Percentiles rank a stretch among this genome's conserved stretches.
phyloP scores from a whole-genome alignment of 1,140 invertebrate species.

The Colletes latitarsis region DNA sequence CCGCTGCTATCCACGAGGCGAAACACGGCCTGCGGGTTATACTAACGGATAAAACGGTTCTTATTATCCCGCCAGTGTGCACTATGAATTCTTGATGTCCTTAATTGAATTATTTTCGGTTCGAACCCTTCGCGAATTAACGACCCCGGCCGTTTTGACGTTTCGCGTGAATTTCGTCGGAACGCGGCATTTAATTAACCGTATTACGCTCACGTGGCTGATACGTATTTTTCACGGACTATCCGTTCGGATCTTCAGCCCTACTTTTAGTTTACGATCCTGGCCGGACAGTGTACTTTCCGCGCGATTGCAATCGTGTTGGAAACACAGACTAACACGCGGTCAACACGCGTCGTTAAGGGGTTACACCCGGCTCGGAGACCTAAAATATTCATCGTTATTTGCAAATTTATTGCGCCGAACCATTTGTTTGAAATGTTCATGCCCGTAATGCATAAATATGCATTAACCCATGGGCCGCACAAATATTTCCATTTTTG shows the following conservation, averaged over 20 bases:
- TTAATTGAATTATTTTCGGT: slow-evolving; percentile 29
- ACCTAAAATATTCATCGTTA: too few relatives aligned
- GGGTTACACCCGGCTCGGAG: too few relatives aligned
- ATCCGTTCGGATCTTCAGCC: not conserved
- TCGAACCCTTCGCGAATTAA: not conserved
- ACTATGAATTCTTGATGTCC: slow-evolving; percentile 31
- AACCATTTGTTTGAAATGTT: too few relatives aligned
- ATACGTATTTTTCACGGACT: not conserved
- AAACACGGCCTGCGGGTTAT: not conserved
- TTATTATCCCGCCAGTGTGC: not conserved
- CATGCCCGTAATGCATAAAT: too few relatives aligned
- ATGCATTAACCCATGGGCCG: too few relatives aligned
- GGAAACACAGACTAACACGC: not conserved
- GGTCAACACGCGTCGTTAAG: too few relatives aligned
- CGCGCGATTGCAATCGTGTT: not conserved
- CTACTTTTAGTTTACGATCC: not conserved
- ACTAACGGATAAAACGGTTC: not conserved
- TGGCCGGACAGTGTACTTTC: not conserved
- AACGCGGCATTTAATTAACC: not conserved
- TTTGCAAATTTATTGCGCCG: too few relatives aligned
- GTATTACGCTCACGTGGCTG: not conserved
- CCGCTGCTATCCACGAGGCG: not conserved
- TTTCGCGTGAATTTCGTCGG: not conserved
- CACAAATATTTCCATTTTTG: too few relatives aligned
- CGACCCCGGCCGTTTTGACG: not conserved